A percentile compares a stretch with the other conserved stretches of the same genome.
These are phyloP conservation scores for Myrmecobius fasciatus DNA, from an alignment of 2,113 vertebrate genomes.

Conservation along the genomic window DNA sequence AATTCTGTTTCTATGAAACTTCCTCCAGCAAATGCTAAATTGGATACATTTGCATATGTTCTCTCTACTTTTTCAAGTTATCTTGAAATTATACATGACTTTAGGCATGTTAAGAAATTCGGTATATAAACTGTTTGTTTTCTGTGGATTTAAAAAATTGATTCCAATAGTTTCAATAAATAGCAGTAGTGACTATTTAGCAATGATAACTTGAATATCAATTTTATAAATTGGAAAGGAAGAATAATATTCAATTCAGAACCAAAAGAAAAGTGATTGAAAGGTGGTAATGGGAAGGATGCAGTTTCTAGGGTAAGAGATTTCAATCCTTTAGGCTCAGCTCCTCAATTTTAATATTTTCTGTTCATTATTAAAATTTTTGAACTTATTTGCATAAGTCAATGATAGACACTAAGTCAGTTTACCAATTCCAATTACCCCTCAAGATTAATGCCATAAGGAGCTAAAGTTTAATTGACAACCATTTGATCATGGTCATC, in stretches of 20 bases:
- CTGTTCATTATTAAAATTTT: neutral
- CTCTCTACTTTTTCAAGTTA: conserved; percentile 59
- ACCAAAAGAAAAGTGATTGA: conserved; percentile 16
- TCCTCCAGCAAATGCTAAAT: conserved; percentile 69
- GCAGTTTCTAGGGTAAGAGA: neutral
- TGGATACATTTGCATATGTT: conserved; percentile 68
- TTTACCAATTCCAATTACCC: neutral
- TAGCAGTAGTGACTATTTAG: too few relatives aligned
- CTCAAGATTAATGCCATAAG: neutral
- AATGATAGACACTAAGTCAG: neutral
- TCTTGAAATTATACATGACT: conserved; percentile 47
- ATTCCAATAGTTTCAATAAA: conserved; percentile 1
- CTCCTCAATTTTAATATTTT: neutral
- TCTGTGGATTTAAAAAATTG: conserved; percentile 40
- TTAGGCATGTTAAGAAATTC: conserved; percentile 51
- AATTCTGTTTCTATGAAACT: conserved; percentile 57
- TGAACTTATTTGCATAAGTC: conserved; percentile 2
- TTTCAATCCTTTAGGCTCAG: conserved; percentile 23
- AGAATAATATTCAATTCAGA: conserved; percentile 5
- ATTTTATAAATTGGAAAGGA: conserved; percentile 16
- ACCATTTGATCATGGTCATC: neutral
- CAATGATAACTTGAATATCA: neutral
- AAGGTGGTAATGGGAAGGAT: neutral
- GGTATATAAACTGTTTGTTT: conserved; percentile 24
- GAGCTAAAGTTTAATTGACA: neutral